Percentiles rank a stretch among this genome's conserved stretches.
Conservation (phyloP, 2,888 invertebrate genomes). For the Phlogophora meticulosa region DNA sequence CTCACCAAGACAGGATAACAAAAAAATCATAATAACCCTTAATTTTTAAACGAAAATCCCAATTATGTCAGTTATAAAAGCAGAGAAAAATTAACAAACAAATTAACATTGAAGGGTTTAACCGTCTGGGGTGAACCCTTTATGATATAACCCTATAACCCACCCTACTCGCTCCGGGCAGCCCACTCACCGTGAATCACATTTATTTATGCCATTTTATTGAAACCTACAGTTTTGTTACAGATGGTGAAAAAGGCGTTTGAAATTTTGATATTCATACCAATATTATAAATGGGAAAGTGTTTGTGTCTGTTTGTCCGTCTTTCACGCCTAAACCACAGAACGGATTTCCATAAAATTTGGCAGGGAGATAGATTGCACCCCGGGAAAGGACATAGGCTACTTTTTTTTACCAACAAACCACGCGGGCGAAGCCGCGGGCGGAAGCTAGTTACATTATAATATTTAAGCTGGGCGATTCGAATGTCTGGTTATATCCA, state of each 20-base stretch:
- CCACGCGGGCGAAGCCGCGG: too few relatives aligned
- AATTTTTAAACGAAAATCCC: slow-evolving; percentile 67
- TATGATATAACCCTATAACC: slow-evolving; percentile 86
- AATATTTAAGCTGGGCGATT: neutral
- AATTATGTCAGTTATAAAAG: slow-evolving; percentile 72
- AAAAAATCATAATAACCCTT: slow-evolving; percentile 70
- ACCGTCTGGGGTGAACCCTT: slow-evolving; percentile 80
- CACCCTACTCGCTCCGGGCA: slow-evolving; percentile 73
- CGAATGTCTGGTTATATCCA: neutral
- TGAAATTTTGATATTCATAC: neutral
- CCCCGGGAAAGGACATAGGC: too few relatives aligned
- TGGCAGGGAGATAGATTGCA: too few relatives aligned
- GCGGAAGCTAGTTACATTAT: too few relatives aligned
- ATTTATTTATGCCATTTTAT: slow-evolving; percentile 66
- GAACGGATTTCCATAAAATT: too few relatives aligned
- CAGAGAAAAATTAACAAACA: slow-evolving; percentile 85
- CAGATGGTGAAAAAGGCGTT: slow-evolving; percentile 18
- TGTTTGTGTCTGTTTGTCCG: too few relatives aligned
- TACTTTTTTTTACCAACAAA: too few relatives aligned
- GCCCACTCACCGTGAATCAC: slow-evolving; percentile 71
- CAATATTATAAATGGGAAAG: too few relatives aligned
- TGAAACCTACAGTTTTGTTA: slow-evolving; percentile 42
- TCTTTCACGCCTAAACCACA: too few relatives aligned
- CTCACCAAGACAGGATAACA: slow-evolving; percentile 47
- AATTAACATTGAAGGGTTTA: slow-evolving; percentile 87